Conservation (phyloP, 2,797 vertebrate genomes). For the Triplophysa yarkandensis region DNA sequence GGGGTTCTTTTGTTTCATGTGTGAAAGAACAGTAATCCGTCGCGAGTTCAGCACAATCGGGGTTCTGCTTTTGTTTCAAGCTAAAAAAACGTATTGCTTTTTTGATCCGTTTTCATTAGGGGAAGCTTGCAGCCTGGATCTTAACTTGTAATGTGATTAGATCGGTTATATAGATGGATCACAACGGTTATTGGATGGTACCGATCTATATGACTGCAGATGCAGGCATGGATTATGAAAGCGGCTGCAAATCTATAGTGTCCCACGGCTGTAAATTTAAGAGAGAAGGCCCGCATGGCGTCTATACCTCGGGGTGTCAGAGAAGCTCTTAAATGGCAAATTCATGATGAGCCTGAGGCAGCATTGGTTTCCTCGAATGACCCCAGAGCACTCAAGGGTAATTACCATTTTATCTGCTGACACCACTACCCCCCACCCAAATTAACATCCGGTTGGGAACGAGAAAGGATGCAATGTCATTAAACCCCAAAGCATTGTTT, state of each 20-base stretch:
- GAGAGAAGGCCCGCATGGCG: constrained; percentile 2
- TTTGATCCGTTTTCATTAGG: neutral
- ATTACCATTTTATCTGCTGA: constrained; percentile 54
- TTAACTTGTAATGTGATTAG: constrained; percentile 38
- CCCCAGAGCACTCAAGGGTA: constrained; percentile 53
- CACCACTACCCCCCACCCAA: constrained; percentile 47
- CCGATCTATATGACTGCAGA: neutral
- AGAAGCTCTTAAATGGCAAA: constrained; percentile 40
- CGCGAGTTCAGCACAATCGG: neutral
- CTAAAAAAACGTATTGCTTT: neutral
- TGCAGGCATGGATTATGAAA: neutral
- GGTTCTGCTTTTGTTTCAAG: neutral
- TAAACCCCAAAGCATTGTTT: constrained; percentile 23
- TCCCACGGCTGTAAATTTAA: constrained; percentile 27
- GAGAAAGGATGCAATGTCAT: constrained; percentile 3
- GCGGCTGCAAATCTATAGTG: constrained; percentile 27
- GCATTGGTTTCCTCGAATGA: constrained; percentile 44
- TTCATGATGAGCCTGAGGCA: constrained; percentile 25
- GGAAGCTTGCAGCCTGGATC: constrained; percentile 2
- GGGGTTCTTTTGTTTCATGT: no score
- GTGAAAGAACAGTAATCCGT: no score
- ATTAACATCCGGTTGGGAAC: constrained; percentile 38
- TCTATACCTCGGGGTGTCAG: constrained; percentile 30
- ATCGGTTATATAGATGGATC: constrained; percentile 19
- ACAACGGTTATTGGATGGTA: constrained; percentile 10